These are phyloP conservation scores for Drepana falcataria DNA, from an alignment of 2,888 invertebrate genomes.

Conservation along the genomic window DNA sequence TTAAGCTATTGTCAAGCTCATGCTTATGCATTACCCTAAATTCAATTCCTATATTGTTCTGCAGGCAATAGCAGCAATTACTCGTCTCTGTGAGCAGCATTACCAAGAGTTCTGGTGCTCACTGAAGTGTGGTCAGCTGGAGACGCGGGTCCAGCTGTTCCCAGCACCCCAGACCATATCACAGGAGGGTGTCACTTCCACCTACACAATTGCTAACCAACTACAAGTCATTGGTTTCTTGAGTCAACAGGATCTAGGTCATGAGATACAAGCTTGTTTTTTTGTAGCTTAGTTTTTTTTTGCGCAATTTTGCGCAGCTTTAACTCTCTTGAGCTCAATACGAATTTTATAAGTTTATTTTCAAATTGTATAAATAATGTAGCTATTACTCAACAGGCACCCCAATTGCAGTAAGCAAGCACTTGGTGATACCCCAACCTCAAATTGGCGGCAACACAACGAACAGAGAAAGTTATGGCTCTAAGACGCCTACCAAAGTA, in stretches of 20 bases:
- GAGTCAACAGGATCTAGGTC: constrained; percentile 88
- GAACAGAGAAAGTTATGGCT: constrained; percentile 64
- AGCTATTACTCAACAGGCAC: constrained; percentile 77
- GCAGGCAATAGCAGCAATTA: constrained; percentile 57
- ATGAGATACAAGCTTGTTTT: background rate
- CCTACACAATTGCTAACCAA: constrained; percentile 81
- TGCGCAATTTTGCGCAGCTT: no score
- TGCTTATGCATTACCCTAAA: no score
- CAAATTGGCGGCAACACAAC: constrained; percentile 55
- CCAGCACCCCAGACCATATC: constrained; percentile 76
- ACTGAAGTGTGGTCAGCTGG: constrained; percentile 67
- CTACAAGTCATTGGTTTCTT: constrained; percentile 93
- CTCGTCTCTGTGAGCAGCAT: constrained; percentile 64
- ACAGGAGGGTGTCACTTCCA: constrained; percentile 80
- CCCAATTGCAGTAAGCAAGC: constrained; percentile 93
- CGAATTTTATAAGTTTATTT: background rate
- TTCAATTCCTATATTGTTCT: background rate
- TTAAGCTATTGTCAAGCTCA: no score
- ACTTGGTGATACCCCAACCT: constrained; percentile 89
- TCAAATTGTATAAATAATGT: background rate
- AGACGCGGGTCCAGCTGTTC: constrained; percentile 62
- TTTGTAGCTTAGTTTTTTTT: no score
- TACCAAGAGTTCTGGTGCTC: constrained; percentile 69
- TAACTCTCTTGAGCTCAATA: no score
- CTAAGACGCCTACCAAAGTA: constrained; percentile 65